phyloP scores from a whole-genome alignment of 2,797 vertebrate genomes.

The Enteromius thamalakanensis region DNA sequence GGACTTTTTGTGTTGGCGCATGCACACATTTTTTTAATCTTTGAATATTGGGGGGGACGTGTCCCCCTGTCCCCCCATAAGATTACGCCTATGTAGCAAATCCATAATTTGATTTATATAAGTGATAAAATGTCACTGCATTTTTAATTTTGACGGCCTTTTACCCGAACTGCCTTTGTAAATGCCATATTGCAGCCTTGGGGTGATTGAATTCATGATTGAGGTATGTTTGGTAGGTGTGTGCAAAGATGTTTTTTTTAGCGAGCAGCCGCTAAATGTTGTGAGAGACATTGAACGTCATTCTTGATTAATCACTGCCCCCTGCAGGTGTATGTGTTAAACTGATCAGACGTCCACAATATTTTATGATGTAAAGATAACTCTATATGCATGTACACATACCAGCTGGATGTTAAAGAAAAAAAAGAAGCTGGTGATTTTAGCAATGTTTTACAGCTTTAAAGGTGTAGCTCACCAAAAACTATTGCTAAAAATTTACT shows the following conservation, averaged over 20 bases:
- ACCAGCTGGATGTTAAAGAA: not conserved
- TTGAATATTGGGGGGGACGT: no score
- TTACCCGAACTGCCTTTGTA: not conserved
- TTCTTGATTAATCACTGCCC: constrained; percentile 22
- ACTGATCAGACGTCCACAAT: not conserved
- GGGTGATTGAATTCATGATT: not conserved
- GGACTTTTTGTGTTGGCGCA: no score
- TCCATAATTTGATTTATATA: not conserved
- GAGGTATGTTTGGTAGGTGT: not conserved
- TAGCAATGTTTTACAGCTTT: not conserved
- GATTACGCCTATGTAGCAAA: no score
- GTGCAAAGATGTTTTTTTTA: not conserved
- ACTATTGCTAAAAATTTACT: no score
- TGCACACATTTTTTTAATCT: no score
- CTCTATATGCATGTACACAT: not conserved
- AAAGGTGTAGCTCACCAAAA: no score
- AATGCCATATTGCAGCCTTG: not conserved
- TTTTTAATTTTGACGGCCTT: not conserved
- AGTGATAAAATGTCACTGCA: not conserved
- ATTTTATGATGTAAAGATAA: not conserved
- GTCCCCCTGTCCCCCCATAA: no score
- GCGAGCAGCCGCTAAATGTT: not conserved
- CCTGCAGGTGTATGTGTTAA: constrained; percentile 15
- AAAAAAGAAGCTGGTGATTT: not conserved
- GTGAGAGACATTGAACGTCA: not conserved